Base-by-base conservation (phyloP, 2,113 vertebrate genomes). In the Lonchura striata region DNA sequence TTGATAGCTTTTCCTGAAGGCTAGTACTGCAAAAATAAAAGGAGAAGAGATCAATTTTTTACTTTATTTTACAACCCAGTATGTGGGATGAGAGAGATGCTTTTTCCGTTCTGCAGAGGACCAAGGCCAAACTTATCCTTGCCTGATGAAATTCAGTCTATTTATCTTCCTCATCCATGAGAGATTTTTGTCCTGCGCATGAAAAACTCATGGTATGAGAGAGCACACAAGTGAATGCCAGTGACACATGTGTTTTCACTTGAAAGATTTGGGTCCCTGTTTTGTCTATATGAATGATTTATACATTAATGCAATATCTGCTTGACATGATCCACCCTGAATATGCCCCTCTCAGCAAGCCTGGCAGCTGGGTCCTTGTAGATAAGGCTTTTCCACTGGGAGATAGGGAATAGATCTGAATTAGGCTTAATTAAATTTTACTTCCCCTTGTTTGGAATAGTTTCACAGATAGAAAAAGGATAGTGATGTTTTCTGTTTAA, bases 341-440 rank as follows among this genome's bases (percentile, higher is more conserved):
- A 30, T 44, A 25, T 53, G 52, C 7, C 37, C 47, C 76, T 92
- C 39, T 75, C 61, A 44, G 60, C 46, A 81, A 78, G 37, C 69
- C 83, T 86, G 60, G 69, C 64, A 92, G 68, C 88, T 94, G 94
- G 76, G 44, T 31, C 56, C 68, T 90, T 95, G 64, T 60, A 92
- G 90, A 92, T 94, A 95, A 96, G 60, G 47, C 54, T 88, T 88
- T 78, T 74, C 95, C 64, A 59, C 59, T 59, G 68, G 50, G 64
- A 95, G 50, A 83, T 5, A 77, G 39, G 19, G 49, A 81, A 80
- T 15, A 88, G 42, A 80, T 88, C 84, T 92, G 79, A 90, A 92
- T 88, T 50, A 66, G n/a, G n/a, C 65, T 87, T 91, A 94, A 95
- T 92, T 91, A 92, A 68, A 79, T 85, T 86, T 89, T 91, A 49